A percentile compares a stretch with the other conserved stretches of the same genome.
Evolutionary conservation across 2,888 invertebrate genomes (phyloP).

Genomic region (Meiosimyza decipiens): DNA sequence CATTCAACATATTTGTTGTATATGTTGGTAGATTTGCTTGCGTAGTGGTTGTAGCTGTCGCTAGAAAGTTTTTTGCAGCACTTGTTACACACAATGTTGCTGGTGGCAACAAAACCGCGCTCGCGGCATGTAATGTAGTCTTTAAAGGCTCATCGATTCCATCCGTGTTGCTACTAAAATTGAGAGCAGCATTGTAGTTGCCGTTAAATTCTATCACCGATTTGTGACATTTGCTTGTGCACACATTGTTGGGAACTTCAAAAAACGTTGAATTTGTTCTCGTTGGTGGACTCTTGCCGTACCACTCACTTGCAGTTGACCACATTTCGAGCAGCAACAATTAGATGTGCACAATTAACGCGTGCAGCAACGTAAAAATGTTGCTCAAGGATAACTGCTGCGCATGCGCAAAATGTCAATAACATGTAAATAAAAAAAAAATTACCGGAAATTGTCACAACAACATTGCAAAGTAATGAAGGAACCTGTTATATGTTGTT

Average conservation of each 20-base stretch:
- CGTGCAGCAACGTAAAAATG: background rate
- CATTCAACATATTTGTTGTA: background rate
- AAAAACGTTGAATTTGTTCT: background rate
- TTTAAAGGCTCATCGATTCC: too few relatives aligned
- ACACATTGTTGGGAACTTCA: too few relatives aligned
- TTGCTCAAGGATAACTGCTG: conserved; percentile 14
- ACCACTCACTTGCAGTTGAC: background rate
- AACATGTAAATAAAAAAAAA: background rate
- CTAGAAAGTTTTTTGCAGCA: background rate
- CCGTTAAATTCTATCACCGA: too few relatives aligned
- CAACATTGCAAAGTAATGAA: background rate
- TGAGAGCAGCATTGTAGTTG: too few relatives aligned
- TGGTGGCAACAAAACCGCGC: background rate
- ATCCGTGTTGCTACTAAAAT: too few relatives aligned
- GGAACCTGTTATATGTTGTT: background rate
- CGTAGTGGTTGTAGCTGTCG: background rate
- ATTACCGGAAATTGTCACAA: background rate
- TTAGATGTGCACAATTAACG: background rate
- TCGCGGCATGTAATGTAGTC: background rate
- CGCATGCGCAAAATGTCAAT: conserved; percentile 2
- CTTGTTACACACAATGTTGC: background rate
- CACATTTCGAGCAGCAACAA: conserved; percentile 4
- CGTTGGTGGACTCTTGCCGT: background rate
- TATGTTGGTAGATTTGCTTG: background rate
- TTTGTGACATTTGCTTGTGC: too few relatives aligned